A percentile compares a stretch with the other conserved stretches of the same genome.
Conservation (phyloP, 2,797 vertebrate species). For the Psittacula derbiana region DNA sequence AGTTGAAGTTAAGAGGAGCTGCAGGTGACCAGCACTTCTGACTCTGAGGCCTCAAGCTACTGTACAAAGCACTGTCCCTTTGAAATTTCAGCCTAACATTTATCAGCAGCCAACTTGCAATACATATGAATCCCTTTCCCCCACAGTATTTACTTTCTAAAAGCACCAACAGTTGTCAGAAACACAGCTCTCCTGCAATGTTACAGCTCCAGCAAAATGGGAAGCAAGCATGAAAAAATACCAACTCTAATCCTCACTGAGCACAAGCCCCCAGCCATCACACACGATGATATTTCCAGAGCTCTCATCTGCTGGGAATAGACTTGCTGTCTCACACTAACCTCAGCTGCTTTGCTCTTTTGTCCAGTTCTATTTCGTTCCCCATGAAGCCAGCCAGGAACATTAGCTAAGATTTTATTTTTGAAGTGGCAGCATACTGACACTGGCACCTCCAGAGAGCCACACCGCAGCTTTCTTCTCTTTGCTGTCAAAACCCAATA, state of each 20-base stretch:
- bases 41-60: neutral
- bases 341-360: neutral
- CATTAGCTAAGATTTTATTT: neutral
- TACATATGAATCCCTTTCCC: neutral
- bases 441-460: neutral
- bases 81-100: slow-evolving; percentile 23
- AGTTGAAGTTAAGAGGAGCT: slow-evolving; percentile 20
- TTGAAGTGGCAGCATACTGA: neutral
- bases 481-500: neutral
- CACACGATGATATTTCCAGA: neutral
- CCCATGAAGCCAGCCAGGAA: neutral
- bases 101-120: neutral
- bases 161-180: neutral
- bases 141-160: neutral
- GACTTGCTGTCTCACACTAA: neutral
- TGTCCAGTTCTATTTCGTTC: neutral
- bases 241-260: neutral
- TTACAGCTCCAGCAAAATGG: neutral
- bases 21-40: slow-evolving; percentile 29
- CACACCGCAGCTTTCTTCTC: neutral
- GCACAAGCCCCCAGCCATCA: neutral
- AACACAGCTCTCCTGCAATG: neutral
- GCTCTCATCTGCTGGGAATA: neutral
- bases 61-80: neutral
- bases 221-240: neutral